These are phyloP conservation scores for Gymnogyps californianus DNA, from an alignment of 2,113 vertebrate species.

Conservation along the genomic window DNA sequence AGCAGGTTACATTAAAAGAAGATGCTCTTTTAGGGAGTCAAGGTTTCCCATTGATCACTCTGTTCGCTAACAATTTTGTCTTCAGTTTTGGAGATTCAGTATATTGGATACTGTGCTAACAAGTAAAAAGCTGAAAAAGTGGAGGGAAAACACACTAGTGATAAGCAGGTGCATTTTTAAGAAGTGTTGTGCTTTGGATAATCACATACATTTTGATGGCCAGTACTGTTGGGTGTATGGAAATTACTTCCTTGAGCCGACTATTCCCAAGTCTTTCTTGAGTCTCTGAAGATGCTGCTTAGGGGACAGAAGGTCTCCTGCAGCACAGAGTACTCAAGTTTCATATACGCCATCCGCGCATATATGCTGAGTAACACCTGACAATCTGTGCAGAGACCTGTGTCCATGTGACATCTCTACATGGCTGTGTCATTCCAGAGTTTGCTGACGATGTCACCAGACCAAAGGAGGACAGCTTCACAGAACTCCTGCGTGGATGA, in stretches of 20 bases:
- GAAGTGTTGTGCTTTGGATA: neutral
- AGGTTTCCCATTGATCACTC: neutral
- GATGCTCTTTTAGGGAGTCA: neutral
- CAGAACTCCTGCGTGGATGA: slow-evolving; percentile 39
- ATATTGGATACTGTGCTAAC: neutral
- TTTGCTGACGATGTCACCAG: slow-evolving; percentile 88
- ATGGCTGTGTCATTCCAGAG: slow-evolving; percentile 71
- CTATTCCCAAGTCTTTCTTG: neutral
- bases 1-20: neutral
- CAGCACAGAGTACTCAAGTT: neutral
- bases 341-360: neutral
- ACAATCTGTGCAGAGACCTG: neutral
- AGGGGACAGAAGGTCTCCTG: neutral
- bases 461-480: slow-evolving; percentile 80
- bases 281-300: neutral
- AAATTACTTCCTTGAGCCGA: neutral
- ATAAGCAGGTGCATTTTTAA: neutral
- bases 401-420: neutral
- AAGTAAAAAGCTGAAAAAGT: neutral
- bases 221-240: neutral
- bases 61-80: neutral
- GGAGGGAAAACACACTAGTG: neutral
- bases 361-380: neutral
- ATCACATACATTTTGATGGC: neutral
- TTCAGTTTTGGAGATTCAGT: neutral